These are phyloP conservation scores for Phania funesta DNA, from an alignment of 2,888 invertebrate genomes.

Conservation along the genomic window DNA sequence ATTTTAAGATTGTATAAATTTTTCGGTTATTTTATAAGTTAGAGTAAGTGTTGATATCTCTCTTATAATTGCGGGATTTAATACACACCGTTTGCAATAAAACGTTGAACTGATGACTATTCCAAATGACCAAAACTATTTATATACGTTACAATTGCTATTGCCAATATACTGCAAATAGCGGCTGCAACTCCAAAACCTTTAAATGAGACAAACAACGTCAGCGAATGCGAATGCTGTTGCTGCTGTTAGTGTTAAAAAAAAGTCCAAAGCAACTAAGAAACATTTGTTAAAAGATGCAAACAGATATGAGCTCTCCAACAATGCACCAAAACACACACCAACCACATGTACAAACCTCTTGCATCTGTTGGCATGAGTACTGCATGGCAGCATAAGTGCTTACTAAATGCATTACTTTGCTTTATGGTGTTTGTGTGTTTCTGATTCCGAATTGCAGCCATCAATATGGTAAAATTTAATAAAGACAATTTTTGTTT, in stretches of 20 bases:
- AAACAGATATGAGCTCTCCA: constrained; percentile 50
- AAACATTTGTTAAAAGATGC: constrained; percentile 56
- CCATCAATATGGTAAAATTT: constrained; percentile 31
- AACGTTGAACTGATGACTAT: constrained; percentile 80
- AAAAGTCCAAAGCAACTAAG: constrained; percentile 18
- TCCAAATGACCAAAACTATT: constrained; percentile 81
- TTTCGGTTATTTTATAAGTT: background rate
- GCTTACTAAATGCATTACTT: constrained; percentile 22
- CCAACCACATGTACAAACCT: background rate
- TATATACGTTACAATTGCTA: constrained; percentile 77
- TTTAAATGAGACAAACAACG: constrained; percentile 49
- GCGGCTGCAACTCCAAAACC: constrained; percentile 60
- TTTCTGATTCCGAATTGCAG: constrained; percentile 23
- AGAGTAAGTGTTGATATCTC: background rate
- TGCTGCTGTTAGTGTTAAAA: constrained; percentile 27
- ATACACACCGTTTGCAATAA: constrained; percentile 79
- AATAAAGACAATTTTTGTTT: background rate
- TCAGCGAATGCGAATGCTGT: constrained; percentile 21
- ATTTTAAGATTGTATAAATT: background rate
- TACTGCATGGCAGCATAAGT: constrained; percentile 36
- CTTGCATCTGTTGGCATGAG: background rate
- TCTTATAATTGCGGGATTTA: constrained; percentile 23
- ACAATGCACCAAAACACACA: constrained; percentile 18
- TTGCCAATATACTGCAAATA: constrained; percentile 62
- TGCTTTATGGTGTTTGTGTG: background rate